Percentiles rank a stretch among this genome's conserved stretches.
phyloP scores from a whole-genome alignment of 2,113 vertebrate species.

The human (Homo sapiens) region GRCh38 chr6:134418501-134419000 shows the following conservation, averaged over 20 bases:
- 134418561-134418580: background rate
- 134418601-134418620: slow-evolving; percentile 33
- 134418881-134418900: too few relatives aligned
- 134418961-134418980: too few relatives aligned
- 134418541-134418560: background rate
- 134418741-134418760: too few relatives aligned
- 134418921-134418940: too few relatives aligned
- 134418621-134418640: slow-evolving; percentile 16
- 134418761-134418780: background rate
- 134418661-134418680: background rate
- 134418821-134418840: background rate
- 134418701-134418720: background rate
- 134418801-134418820: background rate
- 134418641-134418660: slow-evolving; percentile 1
- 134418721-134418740: background rate
- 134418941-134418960: too few relatives aligned
- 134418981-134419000: too few relatives aligned
- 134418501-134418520: too few relatives aligned
- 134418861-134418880: background rate
- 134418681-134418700: background rate
- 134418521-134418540: too few relatives aligned
- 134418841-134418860: background rate
- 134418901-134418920: rapidly evolving
- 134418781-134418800: background rate
- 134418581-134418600: background rate